Conservation (phyloP, 2,797 vertebrate species). For the Chromis chromis region DNA sequence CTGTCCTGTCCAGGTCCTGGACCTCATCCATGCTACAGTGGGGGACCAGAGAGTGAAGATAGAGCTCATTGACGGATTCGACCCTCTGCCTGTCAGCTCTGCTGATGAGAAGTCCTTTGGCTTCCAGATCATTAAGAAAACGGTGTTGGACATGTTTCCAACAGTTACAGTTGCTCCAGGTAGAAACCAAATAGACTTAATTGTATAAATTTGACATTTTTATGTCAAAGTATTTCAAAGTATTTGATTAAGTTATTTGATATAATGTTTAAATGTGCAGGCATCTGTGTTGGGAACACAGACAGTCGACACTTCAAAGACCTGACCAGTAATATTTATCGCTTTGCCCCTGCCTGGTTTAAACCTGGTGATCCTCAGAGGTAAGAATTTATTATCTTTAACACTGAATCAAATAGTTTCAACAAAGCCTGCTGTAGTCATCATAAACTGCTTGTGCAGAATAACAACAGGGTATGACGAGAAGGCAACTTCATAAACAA, state of each 20-base stretch:
- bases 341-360: conserved; percentile 88
- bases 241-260: neutral
- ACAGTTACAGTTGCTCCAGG: conserved; percentile 89
- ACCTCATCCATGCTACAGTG: conserved; percentile 83
- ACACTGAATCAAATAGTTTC: neutral
- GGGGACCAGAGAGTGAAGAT: conserved; percentile 91
- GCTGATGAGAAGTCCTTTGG: conserved; percentile 87
- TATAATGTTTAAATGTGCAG: conserved; percentile 75
- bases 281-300: conserved; percentile 91
- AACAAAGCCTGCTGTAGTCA: neutral
- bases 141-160: conserved; percentile 89
- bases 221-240: neutral
- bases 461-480: neutral
- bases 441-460: neutral
- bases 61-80: conserved; percentile 85
- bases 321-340: conserved; percentile 88
- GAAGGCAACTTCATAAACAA: conserved; percentile 7
- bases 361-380: conserved; percentile 83
- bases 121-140: conserved; percentile 91
- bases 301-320: conserved; percentile 92
- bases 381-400: conserved; percentile 74
- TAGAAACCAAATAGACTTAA: conserved; percentile 62
- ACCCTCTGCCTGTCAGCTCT: conserved; percentile 90
- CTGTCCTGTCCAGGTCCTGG: conserved; percentile 83
- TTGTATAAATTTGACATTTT: neutral